These are phyloP conservation scores for Hyposoter didymator DNA, from an alignment of 2,888 invertebrate genomes.

Conservation along the genomic window DNA sequence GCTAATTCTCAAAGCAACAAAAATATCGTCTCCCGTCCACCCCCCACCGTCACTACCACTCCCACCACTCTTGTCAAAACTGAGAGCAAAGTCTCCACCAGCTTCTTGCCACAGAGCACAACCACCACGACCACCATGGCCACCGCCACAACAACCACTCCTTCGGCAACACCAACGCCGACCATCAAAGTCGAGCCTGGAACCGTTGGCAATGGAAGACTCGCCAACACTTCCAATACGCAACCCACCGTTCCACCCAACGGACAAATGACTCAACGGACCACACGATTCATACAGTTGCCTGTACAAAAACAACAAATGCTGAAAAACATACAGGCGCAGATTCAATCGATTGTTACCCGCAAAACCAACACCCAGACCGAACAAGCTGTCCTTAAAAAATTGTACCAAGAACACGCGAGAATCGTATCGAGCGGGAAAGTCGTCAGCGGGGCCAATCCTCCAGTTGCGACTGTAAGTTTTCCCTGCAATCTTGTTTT, in stretches of 20 bases:
- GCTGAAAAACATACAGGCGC: constrained; percentile 84
- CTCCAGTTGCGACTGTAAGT: constrained; percentile 78
- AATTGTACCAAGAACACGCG: constrained; percentile 89
- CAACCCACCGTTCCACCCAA: constrained; percentile 75
- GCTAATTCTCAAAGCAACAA: constrained; percentile 75
- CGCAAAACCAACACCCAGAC: constrained; percentile 85
- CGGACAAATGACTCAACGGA: constrained; percentile 85
- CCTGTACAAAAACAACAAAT: constrained; percentile 90
- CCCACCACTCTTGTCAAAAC: constrained; percentile 71
- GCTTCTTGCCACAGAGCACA: constrained; percentile 76
- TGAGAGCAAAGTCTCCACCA: constrained; percentile 74
- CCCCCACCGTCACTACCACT: constrained; percentile 72
- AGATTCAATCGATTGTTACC: constrained; percentile 88
- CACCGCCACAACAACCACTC: constrained; percentile 82
- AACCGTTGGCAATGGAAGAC: constrained; percentile 62
- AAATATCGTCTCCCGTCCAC: constrained; percentile 75
- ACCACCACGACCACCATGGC: constrained; percentile 83
- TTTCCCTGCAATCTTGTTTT: background rate
- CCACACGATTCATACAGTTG: constrained; percentile 89
- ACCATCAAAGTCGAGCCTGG: constrained; percentile 61
- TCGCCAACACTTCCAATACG: constrained; percentile 43
- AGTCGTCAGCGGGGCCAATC: constrained; percentile 84
- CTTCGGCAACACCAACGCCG: constrained; percentile 81
- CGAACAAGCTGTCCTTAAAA: constrained; percentile 86
- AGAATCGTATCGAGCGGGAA: constrained; percentile 90